Evolutionary conservation across 2,888 invertebrate genomes (phyloP).

Genomic region (Hypolimnas misippus): DNA sequence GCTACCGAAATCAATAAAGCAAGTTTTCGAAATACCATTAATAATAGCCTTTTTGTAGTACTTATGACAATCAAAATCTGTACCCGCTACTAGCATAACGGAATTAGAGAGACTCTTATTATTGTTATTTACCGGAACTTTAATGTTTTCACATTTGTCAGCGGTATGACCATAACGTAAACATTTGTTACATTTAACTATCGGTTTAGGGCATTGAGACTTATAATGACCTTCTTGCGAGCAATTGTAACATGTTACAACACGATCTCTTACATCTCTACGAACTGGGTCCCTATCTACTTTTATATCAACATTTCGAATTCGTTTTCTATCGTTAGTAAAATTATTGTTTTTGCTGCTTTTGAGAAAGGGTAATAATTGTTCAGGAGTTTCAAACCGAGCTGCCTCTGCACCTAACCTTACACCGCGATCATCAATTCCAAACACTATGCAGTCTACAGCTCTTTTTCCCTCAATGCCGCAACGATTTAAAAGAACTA

Average conservation of each 20-base stretch:
- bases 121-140: no score
- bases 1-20: not conserved
- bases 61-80: not conserved
- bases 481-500: conserved; percentile 30
- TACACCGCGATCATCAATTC: conserved; percentile 13
- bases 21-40: not conserved
- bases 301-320: not conserved
- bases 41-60: conserved; percentile 5
- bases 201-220: conserved; percentile 23
- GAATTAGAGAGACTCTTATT: no score
- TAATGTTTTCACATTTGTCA: no score
- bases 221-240: conserved; percentile 23
- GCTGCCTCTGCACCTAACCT: conserved; percentile 11
- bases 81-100: not conserved
- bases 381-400: conserved; percentile 2
- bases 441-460: conserved; percentile 11
- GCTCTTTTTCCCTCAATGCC: conserved; percentile 16
- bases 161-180: no score
- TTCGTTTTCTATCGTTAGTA: not conserved
- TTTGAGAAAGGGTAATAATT: conserved; percentile 7
- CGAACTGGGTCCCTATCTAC: not conserved
- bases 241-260: conserved; percentile 21
- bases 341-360: not conserved
- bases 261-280: no score
- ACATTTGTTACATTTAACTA: conserved; percentile 20